Evolutionary conservation across 2,113 vertebrate species (phyloP).

Genomic region (Rostratula benghalensis): DNA sequence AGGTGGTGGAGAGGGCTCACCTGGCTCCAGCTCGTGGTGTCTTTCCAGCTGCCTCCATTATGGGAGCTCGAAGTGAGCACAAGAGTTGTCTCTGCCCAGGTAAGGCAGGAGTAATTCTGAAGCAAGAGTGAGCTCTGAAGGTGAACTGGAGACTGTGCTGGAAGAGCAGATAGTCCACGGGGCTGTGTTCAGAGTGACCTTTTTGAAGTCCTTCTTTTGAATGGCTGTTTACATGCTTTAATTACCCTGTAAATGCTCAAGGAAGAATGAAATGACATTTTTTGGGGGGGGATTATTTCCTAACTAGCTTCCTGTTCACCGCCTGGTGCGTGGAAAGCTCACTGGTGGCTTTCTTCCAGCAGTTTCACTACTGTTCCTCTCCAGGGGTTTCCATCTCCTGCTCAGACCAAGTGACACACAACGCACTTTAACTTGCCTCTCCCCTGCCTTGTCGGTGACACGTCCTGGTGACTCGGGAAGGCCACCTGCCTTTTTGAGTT

Average conservation of each 20-base stretch:
- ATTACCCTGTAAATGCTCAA: background rate
- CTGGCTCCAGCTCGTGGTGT: background rate
- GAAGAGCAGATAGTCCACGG: background rate
- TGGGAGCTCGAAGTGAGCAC: background rate
- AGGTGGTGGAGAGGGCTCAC: background rate
- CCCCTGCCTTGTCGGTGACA: background rate
- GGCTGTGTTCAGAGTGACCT: background rate
- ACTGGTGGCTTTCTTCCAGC: background rate
- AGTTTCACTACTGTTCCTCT: background rate
- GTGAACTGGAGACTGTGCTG: background rate
- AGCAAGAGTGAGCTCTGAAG: background rate
- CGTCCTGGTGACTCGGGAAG: background rate
- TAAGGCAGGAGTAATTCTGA: background rate
- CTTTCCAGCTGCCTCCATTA: background rate
- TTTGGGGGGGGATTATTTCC: background rate
- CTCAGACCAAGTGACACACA: background rate
- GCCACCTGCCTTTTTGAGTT: background rate
- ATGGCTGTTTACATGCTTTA: background rate
- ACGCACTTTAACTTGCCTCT: constrained; percentile 36
- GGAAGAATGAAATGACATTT: background rate
- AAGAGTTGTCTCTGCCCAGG: background rate
- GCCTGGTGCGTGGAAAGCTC: background rate
- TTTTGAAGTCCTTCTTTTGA: background rate
- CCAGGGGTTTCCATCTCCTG: background rate
- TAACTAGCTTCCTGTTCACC: background rate